Evolutionary conservation across 2,797 vertebrate species (phyloP), one percentile per base, ranked within the genome.

Genomic region (Paguma larvata): DNA sequence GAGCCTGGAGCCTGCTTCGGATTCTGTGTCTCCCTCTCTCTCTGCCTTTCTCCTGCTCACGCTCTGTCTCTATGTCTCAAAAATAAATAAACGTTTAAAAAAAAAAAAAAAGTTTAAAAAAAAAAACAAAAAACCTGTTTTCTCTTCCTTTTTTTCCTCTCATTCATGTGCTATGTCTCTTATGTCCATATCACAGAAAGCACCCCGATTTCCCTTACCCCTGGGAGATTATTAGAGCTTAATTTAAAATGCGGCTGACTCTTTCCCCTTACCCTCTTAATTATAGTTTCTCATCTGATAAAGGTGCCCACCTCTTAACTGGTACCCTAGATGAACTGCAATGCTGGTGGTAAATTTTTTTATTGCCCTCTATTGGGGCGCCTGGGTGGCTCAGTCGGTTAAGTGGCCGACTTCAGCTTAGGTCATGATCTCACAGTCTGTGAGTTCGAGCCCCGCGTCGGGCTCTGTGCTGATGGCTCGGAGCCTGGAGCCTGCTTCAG

Each of bases 191-290:
- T 53, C 59, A 78, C 30, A 88, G 25, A 95, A 96, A 89, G 51
- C 83, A 89, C 44, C 25, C 41, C 30, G 25, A 6, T 87, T 94
- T 92, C 85, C 27, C n/a, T 80, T 73, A 10, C 34, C 19, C 72
- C 89, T 51, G 30, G 23, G n/a, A 75, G 14, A 89, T 14, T 95
- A 11, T 59, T 89, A 85, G 56, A 95, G 82, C 59, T 73, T 11
- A 96, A 85, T 95, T 97, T 96, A 97, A 98, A 97, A 79, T 83
- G 11, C 3, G 56, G 8, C 14, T 77, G 15, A 70, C 9, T 68
- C 53, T 91, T 30, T 63, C 85, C 79, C 19, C 56, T 91, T n/a
- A 3, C 6, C 87, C 7, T 94, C 34, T n/a, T 91, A 91, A 85
- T 94, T 95, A 80, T 51, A 85, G 48, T 92, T 89, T 68, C 0